phyloP scores from a whole-genome alignment of 92 coral and sea anemone genomes.

The Epizoanthus illoricatus region DNA sequence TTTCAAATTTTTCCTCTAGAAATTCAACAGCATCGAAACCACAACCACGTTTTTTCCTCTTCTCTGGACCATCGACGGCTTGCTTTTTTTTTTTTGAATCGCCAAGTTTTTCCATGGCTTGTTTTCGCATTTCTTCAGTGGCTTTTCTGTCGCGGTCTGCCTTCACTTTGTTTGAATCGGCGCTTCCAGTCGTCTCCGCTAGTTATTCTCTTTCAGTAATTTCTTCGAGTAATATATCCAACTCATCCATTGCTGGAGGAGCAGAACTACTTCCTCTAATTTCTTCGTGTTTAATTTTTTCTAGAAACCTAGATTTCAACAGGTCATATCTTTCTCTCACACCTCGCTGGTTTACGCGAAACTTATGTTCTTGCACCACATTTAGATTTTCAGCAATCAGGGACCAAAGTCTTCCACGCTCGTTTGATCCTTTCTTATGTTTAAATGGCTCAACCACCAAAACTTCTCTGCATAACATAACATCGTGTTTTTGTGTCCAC shows the following conservation, averaged over 20 bases:
- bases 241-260: not conserved
- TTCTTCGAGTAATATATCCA: constrained; percentile 1
- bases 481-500: not conserved
- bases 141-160: constrained; percentile 41
- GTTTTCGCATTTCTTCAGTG: constrained; percentile 45
- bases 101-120: constrained; percentile 47
- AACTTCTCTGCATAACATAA: not conserved
- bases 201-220: not conserved
- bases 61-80: not conserved
- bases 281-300: not conserved
- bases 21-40: constrained; percentile 7
- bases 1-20: not conserved
- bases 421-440: not conserved
- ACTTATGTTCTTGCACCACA: not conserved
- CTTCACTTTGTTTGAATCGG: constrained; percentile 4
- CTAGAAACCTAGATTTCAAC: not conserved
- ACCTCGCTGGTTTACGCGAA: constrained; percentile 9
- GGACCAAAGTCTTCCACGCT: not conserved
- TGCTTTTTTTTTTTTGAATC: constrained; percentile 41
- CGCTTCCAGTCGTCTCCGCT: not conserved
- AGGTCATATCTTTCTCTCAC: not conserved
- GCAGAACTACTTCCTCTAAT: not conserved
- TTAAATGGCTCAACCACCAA: not conserved
- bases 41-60: not conserved
- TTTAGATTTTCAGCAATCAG: constrained; percentile 14